Conservation (phyloP, 1,140 invertebrate genomes). For the Leguminivora glycinivorella region DNA sequence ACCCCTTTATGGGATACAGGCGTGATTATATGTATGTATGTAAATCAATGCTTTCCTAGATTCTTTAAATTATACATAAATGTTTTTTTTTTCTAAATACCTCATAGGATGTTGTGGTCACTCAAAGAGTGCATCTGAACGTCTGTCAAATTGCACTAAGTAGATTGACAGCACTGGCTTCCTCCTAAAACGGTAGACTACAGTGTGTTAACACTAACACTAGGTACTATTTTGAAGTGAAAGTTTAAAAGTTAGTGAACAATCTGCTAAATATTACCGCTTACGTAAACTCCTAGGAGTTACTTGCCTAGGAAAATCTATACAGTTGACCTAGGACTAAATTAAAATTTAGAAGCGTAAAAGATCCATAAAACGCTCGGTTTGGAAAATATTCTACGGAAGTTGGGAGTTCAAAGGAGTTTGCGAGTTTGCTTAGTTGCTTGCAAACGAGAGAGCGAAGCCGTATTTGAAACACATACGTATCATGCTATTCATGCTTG, state of each 20-base stretch:
- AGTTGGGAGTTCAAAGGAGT: conserved; percentile 11
- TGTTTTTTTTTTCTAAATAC: no score
- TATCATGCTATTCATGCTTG: neutral
- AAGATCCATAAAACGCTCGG: neutral
- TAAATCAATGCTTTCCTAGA: no score
- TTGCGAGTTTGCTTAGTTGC: conserved; percentile 11
- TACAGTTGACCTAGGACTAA: neutral
- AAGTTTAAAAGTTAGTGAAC: neutral
- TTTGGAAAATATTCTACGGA: conserved; percentile 4
- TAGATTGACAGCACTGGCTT: neutral
- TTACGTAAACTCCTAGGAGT: neutral
- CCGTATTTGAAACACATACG: conserved; percentile 1
- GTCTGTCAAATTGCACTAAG: neutral
- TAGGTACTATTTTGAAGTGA: no score
- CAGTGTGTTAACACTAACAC: no score
- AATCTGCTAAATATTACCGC: neutral
- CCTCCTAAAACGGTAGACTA: no score
- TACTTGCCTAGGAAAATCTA: no score
- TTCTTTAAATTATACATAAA: no score
- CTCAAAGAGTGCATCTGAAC: no score
- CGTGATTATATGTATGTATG: no score
- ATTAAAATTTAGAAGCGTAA: neutral
- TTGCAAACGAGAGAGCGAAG: conserved; percentile 4
- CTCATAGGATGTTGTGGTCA: no score
- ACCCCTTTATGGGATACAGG: no score